Base-by-base conservation (phyloP, 1,140 invertebrate genomes). In the Heliconius nattereri region DNA sequence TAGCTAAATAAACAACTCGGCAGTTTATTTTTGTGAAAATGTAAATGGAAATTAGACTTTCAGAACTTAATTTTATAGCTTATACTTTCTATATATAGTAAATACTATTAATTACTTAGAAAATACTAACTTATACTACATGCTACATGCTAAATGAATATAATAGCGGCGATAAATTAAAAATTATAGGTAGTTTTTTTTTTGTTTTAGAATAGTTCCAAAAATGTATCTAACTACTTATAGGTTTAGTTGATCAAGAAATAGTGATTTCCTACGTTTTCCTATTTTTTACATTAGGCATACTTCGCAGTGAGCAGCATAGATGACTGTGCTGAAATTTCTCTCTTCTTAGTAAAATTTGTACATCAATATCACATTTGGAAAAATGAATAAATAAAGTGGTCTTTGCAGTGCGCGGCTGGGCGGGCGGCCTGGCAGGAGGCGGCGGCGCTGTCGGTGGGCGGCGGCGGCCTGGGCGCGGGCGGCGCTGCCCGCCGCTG, bases 391-490 rank as follows among this genome's bases (percentile, higher is more conserved):
- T 26, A 66, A 26, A 26, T 11, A 26, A 26, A 66, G 16, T 66
- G 23, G 13, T 66, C 49, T 20, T 83, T 85, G 16, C 90, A 96
- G 96, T 96, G 96, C 93, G 96, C 96, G 85, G 96, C 97, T 92
- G 97, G 97, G 81, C 97, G 97, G 88, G 96, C 97, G 86, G 97
- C 97, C 90, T 97, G 97, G 96, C 96, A 97, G 93, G 97, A 97
- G 94, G 93, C 94, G 86, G 93, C 93, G 86, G 93, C 90, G 81
- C 86, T 92, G 73, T 92, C 91, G 84, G 90, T 91, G 83, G 91
- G 94, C 89, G 90, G 91, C 82, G 91, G 91, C 78, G 90, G 87
- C 54, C 85, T 85, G 72, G 90, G 91, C 74, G 93, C 91, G 77
- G 90, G 91, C 81, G 91, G 91, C 40, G 92, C 94, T n/a, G 91